Evolutionary conservation across 2,797 vertebrate species (phyloP).

Genomic region (Callimico goeldii): DNA sequence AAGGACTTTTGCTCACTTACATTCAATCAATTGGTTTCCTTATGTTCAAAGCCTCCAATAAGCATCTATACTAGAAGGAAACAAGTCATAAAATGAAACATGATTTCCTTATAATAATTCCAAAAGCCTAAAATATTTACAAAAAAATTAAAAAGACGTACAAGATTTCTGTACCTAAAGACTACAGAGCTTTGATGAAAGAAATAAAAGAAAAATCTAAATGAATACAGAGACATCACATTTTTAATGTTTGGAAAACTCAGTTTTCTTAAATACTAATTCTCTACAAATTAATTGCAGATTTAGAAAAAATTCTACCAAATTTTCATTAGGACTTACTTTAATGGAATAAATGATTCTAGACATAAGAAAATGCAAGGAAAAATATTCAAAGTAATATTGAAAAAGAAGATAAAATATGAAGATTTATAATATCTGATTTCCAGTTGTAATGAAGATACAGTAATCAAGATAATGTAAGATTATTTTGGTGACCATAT

Average conservation of each 20-base stretch:
- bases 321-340: background rate
- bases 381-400: background rate
- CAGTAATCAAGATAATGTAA: background rate
- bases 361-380: background rate
- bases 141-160: background rate
- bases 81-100: background rate
- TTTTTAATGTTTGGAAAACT: background rate
- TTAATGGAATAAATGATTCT: background rate
- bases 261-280: background rate
- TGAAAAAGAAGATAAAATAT: background rate
- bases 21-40: background rate
- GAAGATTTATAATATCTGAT: background rate
- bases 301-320: background rate
- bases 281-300: background rate
- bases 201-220: background rate
- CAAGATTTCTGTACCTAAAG: background rate
- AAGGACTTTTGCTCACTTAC: background rate
- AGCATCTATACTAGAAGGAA: background rate
- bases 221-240: background rate
- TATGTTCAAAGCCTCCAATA: background rate
- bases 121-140: background rate
- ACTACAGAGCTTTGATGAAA: background rate
- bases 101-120: background rate
- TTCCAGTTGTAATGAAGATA: background rate
- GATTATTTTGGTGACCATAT: background rate